These are phyloP conservation scores for Sclerodermus sp. DNA, from an alignment of 2,888 invertebrate species.

Conservation along the genomic window DNA sequence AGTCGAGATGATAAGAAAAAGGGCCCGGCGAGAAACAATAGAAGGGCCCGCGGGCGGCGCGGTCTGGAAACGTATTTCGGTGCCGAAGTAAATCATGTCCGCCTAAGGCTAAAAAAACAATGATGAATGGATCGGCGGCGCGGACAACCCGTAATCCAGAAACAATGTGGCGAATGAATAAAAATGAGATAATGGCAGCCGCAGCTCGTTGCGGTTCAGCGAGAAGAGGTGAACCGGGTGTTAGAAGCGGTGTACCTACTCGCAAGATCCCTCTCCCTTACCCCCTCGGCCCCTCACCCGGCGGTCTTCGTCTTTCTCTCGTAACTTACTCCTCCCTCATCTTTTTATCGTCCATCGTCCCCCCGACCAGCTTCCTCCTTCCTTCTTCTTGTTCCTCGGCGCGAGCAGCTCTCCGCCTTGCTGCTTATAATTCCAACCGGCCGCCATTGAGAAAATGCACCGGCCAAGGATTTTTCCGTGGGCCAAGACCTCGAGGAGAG, in stretches of 20 bases:
- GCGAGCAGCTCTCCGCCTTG: no score
- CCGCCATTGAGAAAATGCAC: no score
- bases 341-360: no score
- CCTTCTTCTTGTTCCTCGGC: no score
- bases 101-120: slow-evolving; percentile 13
- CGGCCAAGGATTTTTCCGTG: no score
- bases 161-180: slow-evolving; percentile 44
- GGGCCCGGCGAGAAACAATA: background rate
- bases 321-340: no score
- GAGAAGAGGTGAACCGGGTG: slow-evolving; percentile 17
- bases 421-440: no score
- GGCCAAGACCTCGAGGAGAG: no score
- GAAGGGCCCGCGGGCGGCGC: background rate
- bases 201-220: slow-evolving; percentile 26
- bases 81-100: slow-evolving; percentile 19
- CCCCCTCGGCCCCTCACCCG: slow-evolving; percentile 1
- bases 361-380: no score
- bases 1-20: slow-evolving; percentile 15
- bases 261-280: slow-evolving; percentile 2
- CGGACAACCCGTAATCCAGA: slow-evolving; percentile 40
- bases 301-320: no score
- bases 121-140: slow-evolving; percentile 35
- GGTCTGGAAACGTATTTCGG: slow-evolving; percentile 20
- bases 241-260: slow-evolving; percentile 15
- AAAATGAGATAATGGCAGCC: slow-evolving; percentile 39